Evolutionary conservation across 2,888 invertebrate species (phyloP).

Genomic region (Copidosoma aretas): DNA sequence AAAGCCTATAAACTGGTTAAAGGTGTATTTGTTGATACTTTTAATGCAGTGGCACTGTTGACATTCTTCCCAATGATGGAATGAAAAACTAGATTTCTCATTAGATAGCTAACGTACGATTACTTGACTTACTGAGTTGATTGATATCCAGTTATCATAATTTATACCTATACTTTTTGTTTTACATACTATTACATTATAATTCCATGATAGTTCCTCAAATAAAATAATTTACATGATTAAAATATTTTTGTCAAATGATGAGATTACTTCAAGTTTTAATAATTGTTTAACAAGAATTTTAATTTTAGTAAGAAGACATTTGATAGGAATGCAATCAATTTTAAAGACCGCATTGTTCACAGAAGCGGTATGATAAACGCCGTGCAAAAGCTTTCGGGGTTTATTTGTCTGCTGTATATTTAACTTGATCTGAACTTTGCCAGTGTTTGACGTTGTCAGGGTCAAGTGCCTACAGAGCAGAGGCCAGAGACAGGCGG

Average conservation of each 20-base stretch:
- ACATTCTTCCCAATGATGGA: not conserved
- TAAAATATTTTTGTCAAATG: no score
- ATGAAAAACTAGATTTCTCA: not conserved
- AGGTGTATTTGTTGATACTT: no score
- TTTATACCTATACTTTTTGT: no score
- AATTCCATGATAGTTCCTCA: no score
- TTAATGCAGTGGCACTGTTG: not conserved
- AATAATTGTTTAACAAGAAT: conserved; percentile 13
- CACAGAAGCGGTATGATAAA: not conserved
- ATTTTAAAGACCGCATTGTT: conserved; percentile 8
- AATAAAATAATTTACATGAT: no score
- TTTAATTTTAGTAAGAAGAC: conserved; percentile 18
- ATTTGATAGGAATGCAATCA: conserved; percentile 25
- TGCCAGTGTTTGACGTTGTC: conserved; percentile 80
- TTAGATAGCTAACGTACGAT: no score
- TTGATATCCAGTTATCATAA: no score
- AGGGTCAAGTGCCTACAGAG: conserved; percentile 67
- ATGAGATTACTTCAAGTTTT: not conserved
- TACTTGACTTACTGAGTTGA: no score
- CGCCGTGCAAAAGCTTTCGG: conserved; percentile 53
- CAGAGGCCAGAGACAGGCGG: conserved; percentile 53
- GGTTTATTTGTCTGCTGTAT: conserved; percentile 58
- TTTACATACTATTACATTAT: not conserved
- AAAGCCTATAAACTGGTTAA: not conserved
- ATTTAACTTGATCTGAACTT: conserved; percentile 67